Conservation (phyloP, 2,888 invertebrate species). For the Spilosoma lubricipeda region DNA sequence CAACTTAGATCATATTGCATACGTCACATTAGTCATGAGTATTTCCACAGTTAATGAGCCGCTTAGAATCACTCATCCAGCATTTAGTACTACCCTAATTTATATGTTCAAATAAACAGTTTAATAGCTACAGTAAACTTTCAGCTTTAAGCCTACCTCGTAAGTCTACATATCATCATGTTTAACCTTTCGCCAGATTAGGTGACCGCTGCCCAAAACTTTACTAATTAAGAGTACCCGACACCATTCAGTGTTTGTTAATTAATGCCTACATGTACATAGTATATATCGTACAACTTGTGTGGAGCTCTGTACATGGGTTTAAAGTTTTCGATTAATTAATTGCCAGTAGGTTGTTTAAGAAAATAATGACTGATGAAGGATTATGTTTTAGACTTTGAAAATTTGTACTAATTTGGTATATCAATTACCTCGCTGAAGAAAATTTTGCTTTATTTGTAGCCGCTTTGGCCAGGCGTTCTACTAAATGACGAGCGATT, state of each 20-base stretch:
- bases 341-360: slow-evolving; percentile 38
- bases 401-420: background rate
- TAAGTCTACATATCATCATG: slow-evolving; percentile 21
- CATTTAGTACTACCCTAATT: background rate
- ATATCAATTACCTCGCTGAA: background rate
- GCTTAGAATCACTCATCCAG: background rate
- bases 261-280: slow-evolving; percentile 49
- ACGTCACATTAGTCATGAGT: background rate
- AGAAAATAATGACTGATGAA: slow-evolving; percentile 40
- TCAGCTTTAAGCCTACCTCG: background rate
- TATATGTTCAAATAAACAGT: background rate
- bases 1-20: too few relatives aligned
- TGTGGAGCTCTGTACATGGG: slow-evolving; percentile 35
- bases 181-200: slow-evolving; percentile 47
- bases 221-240: slow-evolving; percentile 62
- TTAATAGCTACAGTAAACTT: background rate
- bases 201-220: slow-evolving; percentile 59
- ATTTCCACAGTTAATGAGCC: background rate
- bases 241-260: slow-evolving; percentile 52
- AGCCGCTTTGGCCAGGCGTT: background rate
- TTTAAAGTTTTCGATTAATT: slow-evolving; percentile 44
- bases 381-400: slow-evolving; percentile 13
- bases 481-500: too few relatives aligned
- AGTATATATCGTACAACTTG: slow-evolving; percentile 34
- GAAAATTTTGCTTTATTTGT: background rate